Evolutionary conservation across 64 coral and sea anemone genomes (phyloP).

Genomic region (Stylophora pistillata): DNA sequence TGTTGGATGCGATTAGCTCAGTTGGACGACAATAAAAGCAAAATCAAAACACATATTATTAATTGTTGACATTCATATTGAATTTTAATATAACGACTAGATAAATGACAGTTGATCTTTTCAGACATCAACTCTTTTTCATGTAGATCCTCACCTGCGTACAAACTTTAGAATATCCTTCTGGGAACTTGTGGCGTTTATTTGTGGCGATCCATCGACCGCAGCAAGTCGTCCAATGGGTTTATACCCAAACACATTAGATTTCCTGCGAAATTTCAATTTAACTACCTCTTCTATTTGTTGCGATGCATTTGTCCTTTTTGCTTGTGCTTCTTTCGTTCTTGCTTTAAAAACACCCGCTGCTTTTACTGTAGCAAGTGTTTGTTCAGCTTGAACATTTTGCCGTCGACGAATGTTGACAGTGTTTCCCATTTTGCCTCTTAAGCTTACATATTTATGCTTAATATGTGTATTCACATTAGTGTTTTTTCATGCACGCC

Average conservation of each 20-base stretch:
- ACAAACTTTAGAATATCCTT: slow-evolving; percentile 17
- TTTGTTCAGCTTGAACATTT: not conserved
- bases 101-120: too few species aligned
- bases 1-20: too few species aligned
- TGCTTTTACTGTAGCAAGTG: not conserved
- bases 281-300: slow-evolving; percentile 1
- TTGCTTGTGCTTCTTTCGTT: not conserved
- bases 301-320: not conserved
- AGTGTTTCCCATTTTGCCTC: slow-evolving; percentile 11
- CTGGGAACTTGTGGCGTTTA: not conserved
- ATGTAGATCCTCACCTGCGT: not conserved
- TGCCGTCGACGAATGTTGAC: not conserved
- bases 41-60: too few species aligned
- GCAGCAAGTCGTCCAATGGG: not conserved
- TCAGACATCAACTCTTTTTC: too few species aligned
- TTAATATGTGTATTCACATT: not conserved
- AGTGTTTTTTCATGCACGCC: not conserved
- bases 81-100: too few species aligned
- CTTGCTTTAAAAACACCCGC: slow-evolving; percentile 20
- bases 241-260: not conserved
- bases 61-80: too few species aligned
- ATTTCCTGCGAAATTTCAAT: not conserved
- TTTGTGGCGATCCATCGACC: not conserved
- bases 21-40: too few species aligned
- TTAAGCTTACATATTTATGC: not conserved